These are phyloP conservation scores for Amphiprion percula DNA, from an alignment of 2,113 vertebrate species.

Conservation along the genomic window DNA sequence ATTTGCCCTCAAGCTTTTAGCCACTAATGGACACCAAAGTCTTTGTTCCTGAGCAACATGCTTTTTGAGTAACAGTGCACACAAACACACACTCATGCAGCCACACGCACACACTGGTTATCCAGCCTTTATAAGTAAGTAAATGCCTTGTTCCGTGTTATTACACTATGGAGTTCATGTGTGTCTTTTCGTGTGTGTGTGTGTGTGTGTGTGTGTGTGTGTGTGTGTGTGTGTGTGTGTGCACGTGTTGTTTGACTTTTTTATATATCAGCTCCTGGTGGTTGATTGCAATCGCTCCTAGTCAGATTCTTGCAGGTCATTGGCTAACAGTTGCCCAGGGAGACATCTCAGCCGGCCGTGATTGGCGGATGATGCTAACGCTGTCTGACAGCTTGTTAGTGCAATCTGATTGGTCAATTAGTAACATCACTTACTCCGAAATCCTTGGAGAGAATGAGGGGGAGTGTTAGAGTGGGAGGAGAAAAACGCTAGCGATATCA, in stretches of 20 bases:
- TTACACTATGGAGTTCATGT: constrained; percentile 32
- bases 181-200: constrained; percentile 28
- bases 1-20: constrained; percentile 69
- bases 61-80: constrained; percentile 47
- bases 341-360: constrained; percentile 71
- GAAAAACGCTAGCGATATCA: constrained; percentile 1
- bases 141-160: constrained; percentile 25
- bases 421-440: constrained; percentile 74
- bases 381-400: constrained; percentile 82
- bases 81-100: constrained; percentile 29
- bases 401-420: constrained; percentile 85
- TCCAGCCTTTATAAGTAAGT: constrained; percentile 51
- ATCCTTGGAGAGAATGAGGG: constrained; percentile 45
- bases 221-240: constrained; percentile 16
- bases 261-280: constrained; percentile 62
- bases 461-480: neutral
- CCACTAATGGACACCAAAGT: constrained; percentile 74
- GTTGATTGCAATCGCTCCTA: constrained; percentile 59
- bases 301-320: constrained; percentile 82
- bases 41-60: constrained; percentile 72
- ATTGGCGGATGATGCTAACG: constrained; percentile 79
- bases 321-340: constrained; percentile 83
- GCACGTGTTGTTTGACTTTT: constrained; percentile 24
- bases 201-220: constrained; percentile 24
- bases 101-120: constrained; percentile 39